Conservation (phyloP, 2,797 vertebrate genomes). For the Pristis pectinata region DNA sequence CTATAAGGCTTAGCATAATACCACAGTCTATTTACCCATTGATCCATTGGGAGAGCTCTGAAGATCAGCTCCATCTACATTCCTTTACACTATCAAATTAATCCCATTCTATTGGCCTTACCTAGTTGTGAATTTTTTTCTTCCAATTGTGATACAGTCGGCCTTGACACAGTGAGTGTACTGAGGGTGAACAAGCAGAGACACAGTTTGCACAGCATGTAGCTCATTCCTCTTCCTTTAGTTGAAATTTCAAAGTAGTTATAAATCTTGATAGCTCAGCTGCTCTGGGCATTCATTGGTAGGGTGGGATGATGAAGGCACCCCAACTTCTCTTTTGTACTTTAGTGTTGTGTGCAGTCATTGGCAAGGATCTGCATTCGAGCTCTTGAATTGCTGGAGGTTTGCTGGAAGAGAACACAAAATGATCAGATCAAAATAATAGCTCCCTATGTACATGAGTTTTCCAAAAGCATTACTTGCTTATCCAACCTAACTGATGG, state of each 20-base stretch:
- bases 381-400: background rate
- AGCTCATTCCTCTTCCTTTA: constrained; percentile 29
- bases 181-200: background rate
- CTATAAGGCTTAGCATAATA: background rate
- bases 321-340: background rate
- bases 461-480: background rate
- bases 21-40: background rate
- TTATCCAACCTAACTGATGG: background rate
- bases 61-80: background rate
- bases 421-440: background rate
- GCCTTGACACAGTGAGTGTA: background rate
- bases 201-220: constrained; percentile 16
- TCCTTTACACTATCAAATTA: background rate
- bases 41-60: background rate
- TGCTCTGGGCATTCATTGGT: constrained; percentile 17
- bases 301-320: background rate
- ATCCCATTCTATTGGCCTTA: background rate
- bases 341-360: background rate
- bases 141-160: constrained; percentile 1
- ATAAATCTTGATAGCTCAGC: constrained; percentile 8
- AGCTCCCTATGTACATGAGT: background rate
- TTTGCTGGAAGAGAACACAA: background rate
- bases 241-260: background rate
- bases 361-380: background rate
- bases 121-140: background rate